Conservation (phyloP, 2,797 vertebrate genomes). For the Poecilia velifera region DNA sequence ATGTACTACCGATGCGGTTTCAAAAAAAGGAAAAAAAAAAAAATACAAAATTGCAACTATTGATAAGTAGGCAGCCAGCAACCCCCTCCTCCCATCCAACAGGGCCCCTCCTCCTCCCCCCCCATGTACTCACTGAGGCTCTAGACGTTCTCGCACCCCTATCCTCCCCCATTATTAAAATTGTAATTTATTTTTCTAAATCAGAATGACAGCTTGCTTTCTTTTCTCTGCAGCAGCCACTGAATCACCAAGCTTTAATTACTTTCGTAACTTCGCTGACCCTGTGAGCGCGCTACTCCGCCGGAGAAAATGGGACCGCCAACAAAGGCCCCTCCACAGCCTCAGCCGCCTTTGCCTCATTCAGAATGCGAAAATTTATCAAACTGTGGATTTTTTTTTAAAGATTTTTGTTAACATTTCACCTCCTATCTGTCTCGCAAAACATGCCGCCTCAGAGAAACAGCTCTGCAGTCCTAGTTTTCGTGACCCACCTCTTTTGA, state of each 20-base stretch:
- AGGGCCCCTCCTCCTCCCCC: slow-evolving; percentile 47
- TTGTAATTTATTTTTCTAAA: slow-evolving; percentile 99
- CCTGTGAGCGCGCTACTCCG: slow-evolving; percentile 78
- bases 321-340: slow-evolving; percentile 80
- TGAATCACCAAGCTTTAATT: slow-evolving; percentile 94
- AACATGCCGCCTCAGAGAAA: slow-evolving; percentile 48
- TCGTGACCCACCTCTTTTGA: slow-evolving; percentile 54
- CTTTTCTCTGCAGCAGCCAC: slow-evolving; percentile 98
- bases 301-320: slow-evolving; percentile 79
- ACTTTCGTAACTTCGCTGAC: slow-evolving; percentile 95
- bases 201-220: slow-evolving; percentile 98
- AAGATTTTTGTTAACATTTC: slow-evolving; percentile 84
- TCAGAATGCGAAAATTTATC: slow-evolving; percentile 81
- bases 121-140: slow-evolving; percentile 62
- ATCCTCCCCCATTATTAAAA: slow-evolving; percentile 91
- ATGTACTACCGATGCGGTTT: slow-evolving; percentile 95
- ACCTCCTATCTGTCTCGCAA: slow-evolving; percentile 78
- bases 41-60: slow-evolving; percentile 88
- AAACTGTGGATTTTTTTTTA: slow-evolving; percentile 74
- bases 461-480: slow-evolving; percentile 50
- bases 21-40: slow-evolving; percentile 47
- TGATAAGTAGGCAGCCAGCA: slow-evolving; percentile 95
- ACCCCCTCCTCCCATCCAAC: slow-evolving; percentile 75
- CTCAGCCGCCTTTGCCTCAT: slow-evolving; percentile 71
- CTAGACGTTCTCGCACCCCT: slow-evolving; percentile 75